Percentiles rank a stretch among this genome's conserved stretches.
phyloP scores from a whole-genome alignment of 1,140 invertebrate species.

The Ptiloglossa arizonensis region DNA sequence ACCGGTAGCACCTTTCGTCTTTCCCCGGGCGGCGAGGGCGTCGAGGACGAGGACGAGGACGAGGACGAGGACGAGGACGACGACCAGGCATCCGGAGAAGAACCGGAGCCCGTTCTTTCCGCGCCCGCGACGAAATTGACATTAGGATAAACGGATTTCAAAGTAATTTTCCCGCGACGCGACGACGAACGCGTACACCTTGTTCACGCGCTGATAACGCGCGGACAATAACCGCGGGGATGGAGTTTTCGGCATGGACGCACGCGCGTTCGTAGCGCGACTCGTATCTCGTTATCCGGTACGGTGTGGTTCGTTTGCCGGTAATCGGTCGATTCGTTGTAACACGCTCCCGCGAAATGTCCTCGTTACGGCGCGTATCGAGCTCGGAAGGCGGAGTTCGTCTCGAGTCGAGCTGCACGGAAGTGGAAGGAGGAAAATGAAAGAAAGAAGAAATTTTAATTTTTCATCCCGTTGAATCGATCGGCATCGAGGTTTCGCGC shows the following conservation, averaged over 20 bases:
- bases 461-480: no score
- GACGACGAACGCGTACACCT: not conserved
- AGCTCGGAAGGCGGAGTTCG: no score
- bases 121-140: slow-evolving; percentile 12
- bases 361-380: not conserved
- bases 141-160: slow-evolving; percentile 41
- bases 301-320: slow-evolving; percentile 14
- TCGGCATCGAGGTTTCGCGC: no score
- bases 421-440: no score
- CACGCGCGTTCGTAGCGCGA: not conserved
- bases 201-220: slow-evolving; percentile 22
- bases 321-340: slow-evolving; percentile 6
- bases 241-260: slow-evolving; percentile 42
- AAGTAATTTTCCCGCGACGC: slow-evolving; percentile 34
- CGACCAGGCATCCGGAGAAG: no score
- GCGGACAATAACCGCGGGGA: slow-evolving; percentile 10
- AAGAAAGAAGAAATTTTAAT: no score
- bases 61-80: no score
- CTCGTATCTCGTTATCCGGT: slow-evolving; percentile 21
- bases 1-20: slow-evolving; percentile 33
- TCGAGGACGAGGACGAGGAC: not conserved
- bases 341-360: no score
- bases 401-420: no score
- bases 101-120: slow-evolving; percentile 10
- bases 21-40: not conserved